Base-by-base conservation (phyloP, 1,140 invertebrate genomes). In the Trichomalopsis sarcophagae region DNA sequence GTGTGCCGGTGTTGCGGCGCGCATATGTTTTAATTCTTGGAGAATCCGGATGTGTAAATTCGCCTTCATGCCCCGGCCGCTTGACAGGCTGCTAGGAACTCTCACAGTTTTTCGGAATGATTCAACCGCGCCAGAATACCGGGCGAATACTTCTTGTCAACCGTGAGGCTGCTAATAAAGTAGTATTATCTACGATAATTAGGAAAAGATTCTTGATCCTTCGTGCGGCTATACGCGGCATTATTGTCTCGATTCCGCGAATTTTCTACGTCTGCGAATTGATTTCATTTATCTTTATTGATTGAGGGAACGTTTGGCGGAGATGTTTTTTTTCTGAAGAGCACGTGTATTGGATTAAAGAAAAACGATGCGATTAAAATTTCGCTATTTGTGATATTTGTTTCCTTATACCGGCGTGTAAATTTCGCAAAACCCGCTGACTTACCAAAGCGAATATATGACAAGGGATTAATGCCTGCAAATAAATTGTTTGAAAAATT, bases 11-110 rank as follows among this genome's bases (percentile, higher is more conserved):
- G 75, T n/a, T 10, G 33, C 33, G 36, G n/a, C 75, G 44, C 23
- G 44, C 36, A 13, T 55, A 69, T 21, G 5, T 47, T 74, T 80
- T 55, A 44, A 84, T 69, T 84, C 44, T 14, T 13, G 1, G 36
- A 78, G 79, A 85, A 85, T 85, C 80, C 84, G 80, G 80, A 85
- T 85, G 79, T 62, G 74, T 85, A 85, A 85, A 85, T 85, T 85
- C 55, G 73, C 44, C 68, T 55, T 36, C 47, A 23, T 55, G 44
- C 21, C 44, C 23, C 10, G 44, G 66, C 9, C 3, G 21, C 17
- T 69, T 62, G 47, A 73, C 68, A 27, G 47, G 10, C 30, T 79
- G 55, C n/a, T 10, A 75, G 14, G n/a, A 78, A 77, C 17, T 77
- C 62, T 77, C 82, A 13, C 74, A 50, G 23, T 14, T 71, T 69